Percentiles rank a stretch among this genome's conserved stretches.
Conservation (phyloP, 2,888 invertebrate genomes). For the Lasioglossum oenotherae region DNA sequence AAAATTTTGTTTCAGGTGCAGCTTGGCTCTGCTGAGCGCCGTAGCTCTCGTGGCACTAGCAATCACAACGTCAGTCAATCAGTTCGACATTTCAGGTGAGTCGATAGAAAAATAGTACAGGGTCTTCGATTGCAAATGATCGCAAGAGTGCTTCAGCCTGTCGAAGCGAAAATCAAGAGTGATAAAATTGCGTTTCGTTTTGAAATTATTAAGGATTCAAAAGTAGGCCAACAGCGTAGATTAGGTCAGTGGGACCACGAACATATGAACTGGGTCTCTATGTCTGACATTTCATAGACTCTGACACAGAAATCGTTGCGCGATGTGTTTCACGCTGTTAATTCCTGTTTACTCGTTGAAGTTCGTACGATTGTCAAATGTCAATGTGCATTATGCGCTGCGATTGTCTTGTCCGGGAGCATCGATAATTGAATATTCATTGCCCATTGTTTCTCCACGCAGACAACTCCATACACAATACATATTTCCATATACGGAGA, state of each 20-base stretch:
- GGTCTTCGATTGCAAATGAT: background rate
- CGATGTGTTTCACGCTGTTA: background rate
- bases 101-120: background rate
- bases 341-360: background rate
- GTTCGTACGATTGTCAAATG: conserved; percentile 1
- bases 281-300: background rate
- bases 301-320: background rate
- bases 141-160: background rate
- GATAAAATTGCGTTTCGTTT: background rate
- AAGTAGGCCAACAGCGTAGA: background rate
- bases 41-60: conserved; percentile 73
- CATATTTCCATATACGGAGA: background rate
- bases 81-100: conserved; percentile 80
- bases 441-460: background rate
- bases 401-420: background rate
- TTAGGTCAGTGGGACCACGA: background rate
- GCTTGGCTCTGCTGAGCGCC: conserved; percentile 76
- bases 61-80: conserved; percentile 72
- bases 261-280: background rate
- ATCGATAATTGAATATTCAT: background rate
- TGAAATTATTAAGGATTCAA: background rate
- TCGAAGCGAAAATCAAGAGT: background rate
- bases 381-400: background rate
- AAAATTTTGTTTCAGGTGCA: conserved; percentile 76
- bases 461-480: background rate